Evolutionary conservation across 2,888 invertebrate genomes (phyloP), one percentile per base, ranked within the genome.

Genomic region (Agrilus mali): DNA sequence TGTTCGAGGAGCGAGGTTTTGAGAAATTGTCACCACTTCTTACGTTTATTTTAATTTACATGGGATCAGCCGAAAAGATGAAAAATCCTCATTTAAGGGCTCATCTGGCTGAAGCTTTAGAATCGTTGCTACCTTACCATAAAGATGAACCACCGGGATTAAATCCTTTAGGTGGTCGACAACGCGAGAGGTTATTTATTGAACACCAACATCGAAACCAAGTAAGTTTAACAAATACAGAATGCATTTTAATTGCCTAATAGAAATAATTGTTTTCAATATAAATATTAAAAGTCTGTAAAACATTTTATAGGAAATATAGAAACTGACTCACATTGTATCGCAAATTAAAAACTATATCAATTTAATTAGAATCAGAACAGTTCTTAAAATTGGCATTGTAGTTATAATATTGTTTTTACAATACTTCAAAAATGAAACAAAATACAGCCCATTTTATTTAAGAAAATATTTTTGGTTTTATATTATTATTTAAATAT

Each of bases 21-120:
- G 71, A 73, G 2, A 74, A 82, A 38, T 58, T 84, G 53, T 71
- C 73, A 44, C 82, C 85, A 0, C 73, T 86, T 16, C 72, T 89
- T 36, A 82, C 85, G 0, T 77, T 89, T 60, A 81, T 94, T 15
- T 67, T 95, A 20, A 76, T 85, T 2, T 86, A 86, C 57, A 95
- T 95, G 93, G 92, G 92, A 1, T 86, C 86, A 41, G 76, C 85
- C 0, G 51, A 55, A 31, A 55, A 59, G 13, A 80, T 90, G 47
- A 82, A 83, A 57, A 96, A 95, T 70, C 95, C 96, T 1, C 95
- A 96, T 69, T 68, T 94, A 44, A 77, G 95, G 47, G 95, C 95
- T 0, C 78, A 85, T 42, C 67, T 96, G 46, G 94, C 95, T 0
- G 92, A 94, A 64, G 86, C 86, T 40, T 67, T 96, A 10, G 92